These are phyloP conservation scores for Eira barbara DNA, from an alignment of 2,113 vertebrate species.

Conservation along the genomic window DNA sequence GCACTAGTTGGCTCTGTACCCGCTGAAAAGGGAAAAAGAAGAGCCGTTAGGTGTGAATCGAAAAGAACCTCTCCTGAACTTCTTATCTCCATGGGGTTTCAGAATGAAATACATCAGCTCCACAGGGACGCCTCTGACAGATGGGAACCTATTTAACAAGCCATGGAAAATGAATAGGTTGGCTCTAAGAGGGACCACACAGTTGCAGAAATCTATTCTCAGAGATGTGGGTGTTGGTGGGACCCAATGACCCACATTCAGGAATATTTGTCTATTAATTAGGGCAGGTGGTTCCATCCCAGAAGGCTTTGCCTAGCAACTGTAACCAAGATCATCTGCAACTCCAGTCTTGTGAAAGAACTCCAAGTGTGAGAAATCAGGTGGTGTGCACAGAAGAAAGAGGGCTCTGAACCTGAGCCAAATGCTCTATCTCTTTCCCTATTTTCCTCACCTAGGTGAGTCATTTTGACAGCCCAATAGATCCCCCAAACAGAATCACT, in stretches of 20 bases:
- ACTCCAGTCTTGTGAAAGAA: not conserved
- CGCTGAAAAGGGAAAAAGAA: not conserved
- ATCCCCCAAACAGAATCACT: not conserved
- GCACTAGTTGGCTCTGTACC: not conserved
- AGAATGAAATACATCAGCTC: constrained; percentile 55
- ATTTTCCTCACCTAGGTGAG: not conserved
- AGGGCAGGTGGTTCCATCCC: constrained; percentile 57
- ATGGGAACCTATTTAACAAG: constrained; percentile 44
- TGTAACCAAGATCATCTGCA: constrained; percentile 52
- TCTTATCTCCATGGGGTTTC: constrained; percentile 53
- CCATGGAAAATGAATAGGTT: constrained; percentile 25
- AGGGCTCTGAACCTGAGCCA: not conserved
- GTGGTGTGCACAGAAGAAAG: not conserved
- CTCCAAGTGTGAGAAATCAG: constrained; percentile 30
- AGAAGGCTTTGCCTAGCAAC: constrained; percentile 60
- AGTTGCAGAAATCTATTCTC: not conserved
- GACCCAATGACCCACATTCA: constrained; percentile 65
- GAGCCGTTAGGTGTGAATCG: not conserved
- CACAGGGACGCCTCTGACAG: constrained; percentile 10
- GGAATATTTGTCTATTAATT: constrained; percentile 62
- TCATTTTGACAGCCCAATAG: not conserved
- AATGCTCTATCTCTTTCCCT: not conserved
- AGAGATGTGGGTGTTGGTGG: not conserved
- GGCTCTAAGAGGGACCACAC: not conserved
- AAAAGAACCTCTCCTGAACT: not conserved